phyloP scores from a whole-genome alignment of 2,113 vertebrate species.

The Mesocricetus auratus region DNA sequence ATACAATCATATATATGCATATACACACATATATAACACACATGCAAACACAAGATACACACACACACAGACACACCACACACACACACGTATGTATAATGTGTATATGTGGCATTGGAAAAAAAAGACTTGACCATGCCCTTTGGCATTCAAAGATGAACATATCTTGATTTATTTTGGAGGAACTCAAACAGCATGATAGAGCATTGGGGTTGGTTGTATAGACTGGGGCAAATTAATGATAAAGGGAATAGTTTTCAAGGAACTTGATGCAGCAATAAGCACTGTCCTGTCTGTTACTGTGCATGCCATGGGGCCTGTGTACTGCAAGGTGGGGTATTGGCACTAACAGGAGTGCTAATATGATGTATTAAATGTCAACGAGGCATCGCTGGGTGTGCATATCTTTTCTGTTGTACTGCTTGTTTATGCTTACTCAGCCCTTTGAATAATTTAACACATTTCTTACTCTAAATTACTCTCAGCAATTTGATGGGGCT shows the following conservation, averaged over 20 bases:
- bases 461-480: conserved; percentile 95
- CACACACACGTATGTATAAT: not conserved
- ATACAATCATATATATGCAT: not conserved
- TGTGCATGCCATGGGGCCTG: conserved; percentile 62
- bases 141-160: not conserved
- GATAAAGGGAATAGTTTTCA: conserved; percentile 63
- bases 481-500: conserved; percentile 92
- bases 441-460: conserved; percentile 95
- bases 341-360: conserved; percentile 90
- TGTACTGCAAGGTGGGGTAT: conserved; percentile 84
- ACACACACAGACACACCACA: not conserved
- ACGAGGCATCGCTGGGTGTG: conserved; percentile 89
- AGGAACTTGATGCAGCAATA: not conserved
- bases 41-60: no score
- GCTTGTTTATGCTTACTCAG: conserved; percentile 97
- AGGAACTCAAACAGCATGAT: not conserved
- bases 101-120: not conserved
- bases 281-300: conserved; percentile 10
- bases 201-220: not conserved
- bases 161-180: not conserved
- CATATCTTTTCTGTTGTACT: conserved; percentile 87
- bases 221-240: not conserved
- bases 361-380: conserved; percentile 97
- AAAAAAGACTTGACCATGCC: not conserved
- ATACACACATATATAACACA: not conserved